These are phyloP conservation scores for Solea solea DNA, from an alignment of 2,113 vertebrate species.

Conservation along the genomic window DNA sequence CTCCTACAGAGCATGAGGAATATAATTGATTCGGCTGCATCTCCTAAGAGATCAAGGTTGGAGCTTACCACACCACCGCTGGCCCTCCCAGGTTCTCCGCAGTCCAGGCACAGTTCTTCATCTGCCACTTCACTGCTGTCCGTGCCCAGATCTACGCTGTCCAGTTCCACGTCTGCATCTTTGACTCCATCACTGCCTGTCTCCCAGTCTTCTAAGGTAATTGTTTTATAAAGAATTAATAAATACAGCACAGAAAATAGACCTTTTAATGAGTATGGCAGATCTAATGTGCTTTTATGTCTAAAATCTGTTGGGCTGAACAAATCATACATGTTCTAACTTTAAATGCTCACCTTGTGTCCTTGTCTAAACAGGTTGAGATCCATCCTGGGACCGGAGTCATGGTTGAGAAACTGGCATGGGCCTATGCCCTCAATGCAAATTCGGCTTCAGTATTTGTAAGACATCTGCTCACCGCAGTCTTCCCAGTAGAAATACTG, in stretches of 20 bases:
- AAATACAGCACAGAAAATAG: slow-evolving; percentile 4
- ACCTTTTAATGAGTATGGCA: background rate
- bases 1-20: too few relatives aligned
- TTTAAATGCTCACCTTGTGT: background rate
- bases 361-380: slow-evolving; percentile 21
- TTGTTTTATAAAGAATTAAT: slow-evolving; percentile 17
- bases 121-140: background rate
- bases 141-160: background rate
- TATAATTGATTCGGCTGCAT: slow-evolving; percentile 7
- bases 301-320: background rate
- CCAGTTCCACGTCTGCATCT: slow-evolving; percentile 6
- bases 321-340: background rate
- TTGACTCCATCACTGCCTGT: background rate
- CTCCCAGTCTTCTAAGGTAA: slow-evolving; percentile 4
- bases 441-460: too few relatives aligned
- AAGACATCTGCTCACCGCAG: too few relatives aligned
- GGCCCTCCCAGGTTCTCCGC: background rate
- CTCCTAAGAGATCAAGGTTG: slow-evolving; percentile 20
- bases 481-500: too few relatives aligned
- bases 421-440: too few relatives aligned
- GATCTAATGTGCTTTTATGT: slow-evolving; percentile 4
- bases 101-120: background rate
- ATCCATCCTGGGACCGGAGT: slow-evolving; percentile 25
- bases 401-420: slow-evolving; percentile 11
- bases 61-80: background rate